Evolutionary conservation across 2,113 vertebrate species (phyloP).

Genomic region (Gavialis gangeticus): DNA sequence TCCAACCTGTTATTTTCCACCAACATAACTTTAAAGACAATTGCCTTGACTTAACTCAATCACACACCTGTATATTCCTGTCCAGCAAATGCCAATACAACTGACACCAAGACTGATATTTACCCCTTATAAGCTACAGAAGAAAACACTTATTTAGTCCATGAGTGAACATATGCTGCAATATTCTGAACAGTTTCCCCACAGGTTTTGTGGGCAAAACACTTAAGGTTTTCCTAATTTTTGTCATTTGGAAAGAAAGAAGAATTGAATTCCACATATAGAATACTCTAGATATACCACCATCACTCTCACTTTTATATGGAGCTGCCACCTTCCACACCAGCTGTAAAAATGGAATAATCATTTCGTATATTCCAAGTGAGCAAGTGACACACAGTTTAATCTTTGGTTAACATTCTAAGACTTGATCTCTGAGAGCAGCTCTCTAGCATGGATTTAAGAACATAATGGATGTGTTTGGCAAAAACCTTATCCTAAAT

Average conservation of each 20-base stretch:
- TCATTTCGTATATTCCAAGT: background rate
- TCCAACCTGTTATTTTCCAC: background rate
- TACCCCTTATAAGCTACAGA: background rate
- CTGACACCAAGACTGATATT: background rate
- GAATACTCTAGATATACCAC: background rate
- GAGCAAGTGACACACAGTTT: background rate
- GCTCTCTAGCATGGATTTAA: background rate
- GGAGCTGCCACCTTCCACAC: background rate
- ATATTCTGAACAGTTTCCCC: background rate
- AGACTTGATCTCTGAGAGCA: background rate
- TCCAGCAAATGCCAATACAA: background rate
- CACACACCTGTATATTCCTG: background rate
- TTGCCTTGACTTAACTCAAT: fast-evolving
- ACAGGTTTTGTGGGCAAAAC: background rate
- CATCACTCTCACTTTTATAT: background rate
- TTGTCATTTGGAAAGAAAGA: background rate
- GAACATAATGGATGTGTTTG: background rate
- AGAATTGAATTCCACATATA: background rate
- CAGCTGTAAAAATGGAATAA: background rate
- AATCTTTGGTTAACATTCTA: background rate
- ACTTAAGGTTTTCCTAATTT: background rate
- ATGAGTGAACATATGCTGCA: background rate
- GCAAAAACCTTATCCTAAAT: background rate
- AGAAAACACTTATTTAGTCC: background rate
- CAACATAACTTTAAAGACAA: background rate